Evolutionary conservation across 1,140 invertebrate species (phyloP), one percentile per base, ranked within the genome.

Genomic region (Pseudoatta argentina): DNA sequence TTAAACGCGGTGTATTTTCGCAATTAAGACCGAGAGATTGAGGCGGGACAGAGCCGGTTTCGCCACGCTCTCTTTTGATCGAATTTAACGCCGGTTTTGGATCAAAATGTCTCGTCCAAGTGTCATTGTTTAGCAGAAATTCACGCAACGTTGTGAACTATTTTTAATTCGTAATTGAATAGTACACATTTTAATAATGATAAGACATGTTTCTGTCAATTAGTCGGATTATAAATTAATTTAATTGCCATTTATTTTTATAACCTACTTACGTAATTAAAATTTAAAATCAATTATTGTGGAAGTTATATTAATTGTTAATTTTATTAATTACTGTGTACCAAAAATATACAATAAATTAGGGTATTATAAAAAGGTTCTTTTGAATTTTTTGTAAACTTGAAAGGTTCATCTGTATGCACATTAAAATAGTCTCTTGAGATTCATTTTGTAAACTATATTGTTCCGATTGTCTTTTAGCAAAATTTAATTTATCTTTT

Each of bases 51-150:
- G 24, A 39, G 53, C 24, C 14, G 55, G 79, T 83, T 83, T 83
- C 75, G 79, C 55, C 79, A 55, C n/a, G 55, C 48, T 73, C 79
- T 75, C 79, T 83, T 75, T 83, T 39, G 79, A 69, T 48, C 69
- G 24, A 83, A 83, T 75, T 75, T 83, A 83, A 83, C 69, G 55
- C 39, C 69, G 69, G 24, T 69, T 73, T 14, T 83, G 79, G 39
- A 83, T 83, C 79, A 83, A 83, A 83, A 83, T 75, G 79, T 83
- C 79, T 27, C 69, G 57, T 75, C 69, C 57, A 83, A 83, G n/a
- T 27, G 55, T 48, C 18, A 69, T 39, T 44, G 69, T 83, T 83
- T 75, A 83, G 3, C 14, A 27, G 12, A 30, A 61, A 83, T 61
- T 83, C 69, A 39, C n/a, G 69, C 27, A 75, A 83, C 79, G 61